Evolutionary conservation across 2,888 invertebrate species (phyloP).

Genomic region (Drosophila robusta): DNA sequence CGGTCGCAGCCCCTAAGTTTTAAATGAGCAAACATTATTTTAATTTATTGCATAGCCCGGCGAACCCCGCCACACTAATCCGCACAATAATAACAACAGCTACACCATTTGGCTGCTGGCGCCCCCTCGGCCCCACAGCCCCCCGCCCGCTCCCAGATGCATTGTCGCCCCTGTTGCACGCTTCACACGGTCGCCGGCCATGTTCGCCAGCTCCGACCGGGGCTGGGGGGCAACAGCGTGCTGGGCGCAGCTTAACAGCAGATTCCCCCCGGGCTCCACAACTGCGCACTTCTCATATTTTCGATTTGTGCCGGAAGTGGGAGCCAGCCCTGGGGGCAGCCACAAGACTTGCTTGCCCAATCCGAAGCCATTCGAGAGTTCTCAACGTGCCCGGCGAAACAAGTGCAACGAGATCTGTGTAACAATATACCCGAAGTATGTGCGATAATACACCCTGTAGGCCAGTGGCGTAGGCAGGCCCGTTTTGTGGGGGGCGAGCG

Average conservation of each 20-base stretch:
- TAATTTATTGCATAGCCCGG: constrained; percentile 66
- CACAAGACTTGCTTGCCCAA: background rate
- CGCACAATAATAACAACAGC: constrained; percentile 41
- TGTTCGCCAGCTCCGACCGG: constrained; percentile 11
- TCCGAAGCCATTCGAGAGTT: background rate
- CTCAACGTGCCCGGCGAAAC: background rate
- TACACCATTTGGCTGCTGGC: constrained; percentile 32
- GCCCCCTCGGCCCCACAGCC: background rate
- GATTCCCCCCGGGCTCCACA: constrained; percentile 36
- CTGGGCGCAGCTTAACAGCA: constrained; percentile 33
- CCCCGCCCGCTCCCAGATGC: constrained; percentile 19
- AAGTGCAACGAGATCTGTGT: constrained; percentile 3
- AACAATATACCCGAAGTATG: background rate
- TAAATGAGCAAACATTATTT: constrained; percentile 72
- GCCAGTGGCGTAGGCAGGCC: no score
- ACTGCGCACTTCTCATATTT: constrained; percentile 46
- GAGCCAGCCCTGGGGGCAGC: background rate
- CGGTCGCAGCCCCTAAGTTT: constrained; percentile 54
- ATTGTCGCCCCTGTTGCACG: constrained; percentile 22
- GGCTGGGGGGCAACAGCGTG: background rate
- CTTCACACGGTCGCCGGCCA: constrained; percentile 25
- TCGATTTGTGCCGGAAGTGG: constrained; percentile 32
- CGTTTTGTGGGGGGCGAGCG: no score
- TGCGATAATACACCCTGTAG: no score
- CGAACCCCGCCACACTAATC: constrained; percentile 43